Evolutionary conservation across 2,113 vertebrate genomes (phyloP).

Genomic region (Cepphus grylle): DNA sequence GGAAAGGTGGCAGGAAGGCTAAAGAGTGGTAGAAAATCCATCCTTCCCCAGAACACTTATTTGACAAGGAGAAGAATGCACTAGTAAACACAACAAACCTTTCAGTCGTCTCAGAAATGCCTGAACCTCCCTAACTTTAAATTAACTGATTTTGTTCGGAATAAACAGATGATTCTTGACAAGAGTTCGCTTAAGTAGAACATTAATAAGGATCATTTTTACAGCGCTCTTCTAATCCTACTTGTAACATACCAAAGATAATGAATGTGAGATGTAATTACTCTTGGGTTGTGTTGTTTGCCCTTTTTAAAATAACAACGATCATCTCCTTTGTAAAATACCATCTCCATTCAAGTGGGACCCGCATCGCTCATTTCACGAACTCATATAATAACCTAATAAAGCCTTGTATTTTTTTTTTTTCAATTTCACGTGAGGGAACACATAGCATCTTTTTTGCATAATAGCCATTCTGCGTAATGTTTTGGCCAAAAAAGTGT

Average conservation of each 20-base stretch:
- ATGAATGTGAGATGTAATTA: neutral
- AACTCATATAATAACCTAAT: fast-evolving
- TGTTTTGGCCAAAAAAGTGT: neutral
- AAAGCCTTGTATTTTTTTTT: neutral
- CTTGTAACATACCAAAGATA: neutral
- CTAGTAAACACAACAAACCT: fast-evolving
- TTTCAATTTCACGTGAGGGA: neutral
- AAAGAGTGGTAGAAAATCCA: neutral
- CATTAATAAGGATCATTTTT: neutral
- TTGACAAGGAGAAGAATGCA: neutral
- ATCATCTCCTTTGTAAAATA: neutral
- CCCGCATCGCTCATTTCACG: neutral
- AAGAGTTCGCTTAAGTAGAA: neutral
- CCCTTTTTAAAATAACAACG: neutral
- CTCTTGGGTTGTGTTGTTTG: neutral
- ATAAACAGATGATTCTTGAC: neutral
- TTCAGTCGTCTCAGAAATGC: neutral
- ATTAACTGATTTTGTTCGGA: neutral
- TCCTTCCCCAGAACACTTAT: neutral
- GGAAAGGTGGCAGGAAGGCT: neutral
- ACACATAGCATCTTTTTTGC: neutral
- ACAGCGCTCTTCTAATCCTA: neutral
- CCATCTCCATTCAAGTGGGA: neutral
- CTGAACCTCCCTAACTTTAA: fast-evolving
- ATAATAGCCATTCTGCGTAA: neutral